These are phyloP conservation scores for Lepidochitona cinerea DNA, from an alignment of 2,888 invertebrate genomes.

Conservation along the genomic window DNA sequence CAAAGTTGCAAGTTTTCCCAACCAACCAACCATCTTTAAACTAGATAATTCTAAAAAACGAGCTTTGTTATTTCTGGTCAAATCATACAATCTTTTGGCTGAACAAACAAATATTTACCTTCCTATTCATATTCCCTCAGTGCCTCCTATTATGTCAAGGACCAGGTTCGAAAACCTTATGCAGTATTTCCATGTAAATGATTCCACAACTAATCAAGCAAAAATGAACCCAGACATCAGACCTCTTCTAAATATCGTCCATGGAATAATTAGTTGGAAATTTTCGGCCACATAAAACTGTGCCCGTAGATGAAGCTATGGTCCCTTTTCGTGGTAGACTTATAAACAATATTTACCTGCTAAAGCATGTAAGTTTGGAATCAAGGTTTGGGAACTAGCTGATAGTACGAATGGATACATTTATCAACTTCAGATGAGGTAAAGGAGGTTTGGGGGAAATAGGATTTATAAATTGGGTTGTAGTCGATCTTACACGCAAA, in stretches of 20 bases:
- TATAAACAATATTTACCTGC: slow-evolving; percentile 1
- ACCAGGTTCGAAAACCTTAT: not conserved
- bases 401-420: too few species aligned
- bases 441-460: not conserved
- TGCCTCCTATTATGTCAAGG: not conserved
- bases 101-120: not conserved
- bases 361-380: slow-evolving; percentile 1
- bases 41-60: not conserved
- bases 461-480: not conserved
- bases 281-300: not conserved
- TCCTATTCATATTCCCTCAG: not conserved
- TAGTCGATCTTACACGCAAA: not conserved
- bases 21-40: too few species aligned
- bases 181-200: slow-evolving; percentile 2
- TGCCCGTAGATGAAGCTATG: slow-evolving; percentile 5
- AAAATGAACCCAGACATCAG: not conserved
- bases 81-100: not conserved
- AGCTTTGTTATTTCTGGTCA: not conserved
- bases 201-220: not conserved
- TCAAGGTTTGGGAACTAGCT: slow-evolving; percentile 9
- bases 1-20: not conserved
- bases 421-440: not conserved
- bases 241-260: not conserved
- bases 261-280: not conserved
- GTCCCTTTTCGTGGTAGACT: not conserved